Conservation (phyloP, 2,888 invertebrate species). For the Stegana nigrithorax region DNA sequence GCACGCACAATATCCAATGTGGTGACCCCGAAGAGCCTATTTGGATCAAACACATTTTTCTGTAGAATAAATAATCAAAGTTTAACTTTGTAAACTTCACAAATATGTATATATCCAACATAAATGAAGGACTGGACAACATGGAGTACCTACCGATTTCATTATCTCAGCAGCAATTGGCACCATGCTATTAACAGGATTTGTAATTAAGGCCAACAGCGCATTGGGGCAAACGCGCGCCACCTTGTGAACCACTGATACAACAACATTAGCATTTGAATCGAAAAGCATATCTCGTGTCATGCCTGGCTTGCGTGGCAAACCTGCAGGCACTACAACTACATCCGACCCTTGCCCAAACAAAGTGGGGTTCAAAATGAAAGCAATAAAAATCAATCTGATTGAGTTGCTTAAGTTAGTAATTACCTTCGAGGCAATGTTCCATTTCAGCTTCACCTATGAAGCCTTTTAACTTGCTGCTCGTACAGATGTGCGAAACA, state of each 20-base stretch:
- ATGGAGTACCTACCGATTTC: conserved; percentile 71
- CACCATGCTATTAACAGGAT: conserved; percentile 97
- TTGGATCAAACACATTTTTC: conserved; percentile 84
- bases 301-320: conserved; percentile 97
- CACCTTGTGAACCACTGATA: conserved; percentile 80
- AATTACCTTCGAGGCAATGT: conserved; percentile 56
- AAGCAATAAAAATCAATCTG: no score
- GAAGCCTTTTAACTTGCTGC: conserved; percentile 77
- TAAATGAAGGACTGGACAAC: background rate
- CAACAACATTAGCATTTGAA: conserved; percentile 92
- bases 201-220: conserved; percentile 92
- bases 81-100: background rate
- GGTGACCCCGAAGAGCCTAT: conserved; percentile 93
- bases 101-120: background rate
- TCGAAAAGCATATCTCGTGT: conserved; percentile 95
- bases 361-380: no score
- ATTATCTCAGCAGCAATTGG: conserved; percentile 94
- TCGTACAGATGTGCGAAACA: conserved; percentile 92
- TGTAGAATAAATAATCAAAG: background rate
- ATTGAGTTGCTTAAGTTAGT: background rate
- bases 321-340: conserved; percentile 95
- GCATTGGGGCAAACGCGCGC: conserved; percentile 89
- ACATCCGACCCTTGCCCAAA: conserved; percentile 81
- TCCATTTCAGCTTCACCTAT: conserved; percentile 79
- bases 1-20: conserved; percentile 94